Base-by-base conservation (phyloP, 2,888 invertebrate species). In the Trachelus iudaicus region DNA sequence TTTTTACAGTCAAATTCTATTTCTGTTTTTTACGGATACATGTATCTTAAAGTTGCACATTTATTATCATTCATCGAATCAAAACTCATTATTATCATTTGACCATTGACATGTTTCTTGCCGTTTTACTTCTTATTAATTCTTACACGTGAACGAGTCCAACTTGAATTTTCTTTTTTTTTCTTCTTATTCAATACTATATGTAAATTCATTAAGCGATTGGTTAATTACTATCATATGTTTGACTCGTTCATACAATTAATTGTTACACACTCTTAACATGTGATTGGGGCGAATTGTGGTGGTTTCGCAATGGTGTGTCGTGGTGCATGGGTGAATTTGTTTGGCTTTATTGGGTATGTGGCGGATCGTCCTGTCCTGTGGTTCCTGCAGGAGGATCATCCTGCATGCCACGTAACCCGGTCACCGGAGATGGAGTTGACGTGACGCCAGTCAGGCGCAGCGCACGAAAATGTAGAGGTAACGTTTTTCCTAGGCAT, bases 381-480 rank as follows among this genome's bases (percentile, higher is more conserved):
- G 85, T 77, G 80, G 85, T 84, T 84, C 83, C 85, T 86, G 88
- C 89, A 91, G 91, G 90, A 88, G 89, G 90, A 87, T 85, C 86
- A 81, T 89, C 90, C 85, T 89, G 90, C 87, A 87, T 94, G 93
- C 92, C 93, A 92, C 93, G 94, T 92, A 94, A 94, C 89, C 94
- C 94, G 86, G 94, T 94, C 92, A 94, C 94, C 87, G 94, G 94
- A 89, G 94, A 93, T 89, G 94, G 94, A 88, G 92, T 94, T 90
- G 89, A 90, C 88, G 89, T 94, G 91, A 92, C 92, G 91, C 93
- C 93, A 88, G 91, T 87, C 90, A 91, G 90, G 88, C 91, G 91
- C 88, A 89, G 85, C 89, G 87, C 88, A 88, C 88, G 90, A 90
- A 92, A 86, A 88, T 89, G 86, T 86, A 86, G 90, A 91, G 91